Conservation (phyloP, 2,113 vertebrate species). For the Hepsetus odoe region DNA sequence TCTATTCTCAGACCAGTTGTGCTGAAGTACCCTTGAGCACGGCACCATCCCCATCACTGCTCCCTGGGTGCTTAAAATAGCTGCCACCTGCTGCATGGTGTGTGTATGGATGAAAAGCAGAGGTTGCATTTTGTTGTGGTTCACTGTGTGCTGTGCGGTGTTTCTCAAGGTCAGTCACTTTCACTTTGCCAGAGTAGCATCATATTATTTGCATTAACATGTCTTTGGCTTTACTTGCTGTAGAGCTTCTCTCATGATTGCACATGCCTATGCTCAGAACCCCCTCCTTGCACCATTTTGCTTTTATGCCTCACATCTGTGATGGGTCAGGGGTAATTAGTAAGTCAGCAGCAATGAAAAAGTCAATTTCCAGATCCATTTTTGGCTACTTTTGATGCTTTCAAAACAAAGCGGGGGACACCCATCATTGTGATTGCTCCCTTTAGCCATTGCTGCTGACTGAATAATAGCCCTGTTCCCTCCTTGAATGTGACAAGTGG, state of each 20-base stretch:
- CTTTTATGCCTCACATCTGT: neutral
- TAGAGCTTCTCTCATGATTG: too few relatives aligned
- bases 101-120: too few relatives aligned
- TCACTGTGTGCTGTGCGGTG: too few relatives aligned
- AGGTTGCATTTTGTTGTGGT: too few relatives aligned
- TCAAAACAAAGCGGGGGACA: neutral
- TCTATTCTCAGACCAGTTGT: too few relatives aligned
- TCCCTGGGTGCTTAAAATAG: too few relatives aligned
- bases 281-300: neutral
- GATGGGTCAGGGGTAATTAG: neutral
- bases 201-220: neutral
- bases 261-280: neutral
- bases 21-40: too few relatives aligned
- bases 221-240: too few relatives aligned
- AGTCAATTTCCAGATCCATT: neutral
- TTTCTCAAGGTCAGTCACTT: too few relatives aligned
- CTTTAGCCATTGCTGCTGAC: neutral
- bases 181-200: too few relatives aligned
- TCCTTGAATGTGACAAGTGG: neutral
- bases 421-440: neutral
- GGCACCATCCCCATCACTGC: too few relatives aligned
- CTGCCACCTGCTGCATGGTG: too few relatives aligned
- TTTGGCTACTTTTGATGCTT: neutral
- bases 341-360: neutral
- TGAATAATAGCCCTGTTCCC: neutral